Base-by-base conservation (phyloP, 2,888 invertebrate species). In the Meloe dianella region DNA sequence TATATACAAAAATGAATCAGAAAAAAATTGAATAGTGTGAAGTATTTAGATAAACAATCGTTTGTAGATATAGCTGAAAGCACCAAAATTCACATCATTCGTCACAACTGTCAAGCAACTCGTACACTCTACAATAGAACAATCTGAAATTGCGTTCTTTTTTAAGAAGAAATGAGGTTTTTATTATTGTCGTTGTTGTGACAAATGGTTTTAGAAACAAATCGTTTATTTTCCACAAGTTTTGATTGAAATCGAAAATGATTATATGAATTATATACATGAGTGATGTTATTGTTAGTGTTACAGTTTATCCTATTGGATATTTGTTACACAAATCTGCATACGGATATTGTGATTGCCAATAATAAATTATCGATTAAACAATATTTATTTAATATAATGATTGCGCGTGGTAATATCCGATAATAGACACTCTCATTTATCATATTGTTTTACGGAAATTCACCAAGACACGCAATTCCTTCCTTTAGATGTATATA, bases 21-120 rank as follows among this genome's bases (percentile, higher is more conserved):
- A 17, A 1, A 20, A 20, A 20, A 20, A 17, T 9, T 20, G 17
- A 47, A 51, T 51, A 12, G 54, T 24, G 9, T 24, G 24, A 54
- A 27, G 61, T 60, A 60, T 29, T 60, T 68, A 68, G 68, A 68
- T 66, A 65, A 68, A 68, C 68, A 68, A 68, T 68, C 68, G 68
- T 63, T 68, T 68, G 65, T 68, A 58, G 38, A 38, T 38, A 38
- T 38, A 38, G 54, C 63, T 63, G 68, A 68, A 61, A 68, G 65
- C 68, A 65, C 61, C 65, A 68, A 56, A 61, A 63, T 68, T n/a
- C 68, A 68, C 65, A 65, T 63, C 65, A 68, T 68, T 65, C 63
- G 68, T 68, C 65, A 68, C 65, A 68, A 68, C 68, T 68, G 68
- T 68, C 68, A 63, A 63, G 65, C 60, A 63, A 68, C 57, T 65